These are phyloP conservation scores for Halocynthia roretzi DNA, from an alignment of 23 tunicate species.

Conservation along the genomic window DNA sequence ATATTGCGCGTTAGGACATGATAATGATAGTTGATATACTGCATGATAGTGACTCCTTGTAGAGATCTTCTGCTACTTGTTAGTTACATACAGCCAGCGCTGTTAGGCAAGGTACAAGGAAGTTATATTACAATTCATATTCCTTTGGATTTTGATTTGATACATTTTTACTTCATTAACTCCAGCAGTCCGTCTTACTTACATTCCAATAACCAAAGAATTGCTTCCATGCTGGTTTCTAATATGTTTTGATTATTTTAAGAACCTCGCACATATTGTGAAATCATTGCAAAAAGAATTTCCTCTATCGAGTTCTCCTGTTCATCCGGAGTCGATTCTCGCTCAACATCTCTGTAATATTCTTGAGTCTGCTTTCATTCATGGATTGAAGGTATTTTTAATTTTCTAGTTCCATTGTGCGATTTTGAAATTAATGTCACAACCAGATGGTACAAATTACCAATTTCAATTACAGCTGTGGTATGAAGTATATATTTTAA, in stretches of 20 bases:
- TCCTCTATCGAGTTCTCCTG: slow-evolving; percentile 16
- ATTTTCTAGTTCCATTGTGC: no score
- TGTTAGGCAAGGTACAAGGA: neutral
- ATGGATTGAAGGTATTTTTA: slow-evolving; percentile 59
- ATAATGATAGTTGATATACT: no score
- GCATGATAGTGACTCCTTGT: no score
- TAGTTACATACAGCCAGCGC: neutral
- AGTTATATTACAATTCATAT: neutral
- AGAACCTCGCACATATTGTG: slow-evolving; percentile 37
- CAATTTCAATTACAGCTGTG: no score
- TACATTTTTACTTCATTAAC: neutral
- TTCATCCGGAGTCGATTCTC: slow-evolving; percentile 29
- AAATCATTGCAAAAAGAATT: slow-evolving; percentile 53
- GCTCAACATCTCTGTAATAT: slow-evolving; percentile 44
- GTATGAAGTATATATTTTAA: no score
- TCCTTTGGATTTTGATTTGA: neutral
- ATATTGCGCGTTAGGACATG: no score
- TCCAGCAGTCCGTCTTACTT: neutral
- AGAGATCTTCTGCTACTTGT: no score
- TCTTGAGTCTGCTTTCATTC: slow-evolving; percentile 67
- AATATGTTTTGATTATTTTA: neutral
- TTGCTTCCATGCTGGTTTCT: neutral
- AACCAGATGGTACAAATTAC: no score
- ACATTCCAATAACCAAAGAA: neutral
- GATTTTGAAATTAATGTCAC: no score